Base-by-base conservation (phyloP, 2,888 invertebrate species). In the Allygus modestus region DNA sequence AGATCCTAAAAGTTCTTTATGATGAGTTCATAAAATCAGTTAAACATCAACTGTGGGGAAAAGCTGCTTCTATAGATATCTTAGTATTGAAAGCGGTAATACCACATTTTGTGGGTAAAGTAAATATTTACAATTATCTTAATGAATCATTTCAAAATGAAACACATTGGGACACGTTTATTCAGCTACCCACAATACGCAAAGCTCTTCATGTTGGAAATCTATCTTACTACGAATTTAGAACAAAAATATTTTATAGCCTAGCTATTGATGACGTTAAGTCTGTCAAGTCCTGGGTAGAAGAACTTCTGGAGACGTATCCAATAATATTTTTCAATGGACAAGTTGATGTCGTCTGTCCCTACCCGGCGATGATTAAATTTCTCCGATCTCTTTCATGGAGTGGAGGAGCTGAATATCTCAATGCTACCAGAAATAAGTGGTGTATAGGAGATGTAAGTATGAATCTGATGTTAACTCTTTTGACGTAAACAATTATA, bases 281-380 rank as follows among this genome's bases (percentile, higher is more conserved):
- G 95, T 97, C 95, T 93, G 94, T 96, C 9, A 95, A 96, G 9
- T 93, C 93, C 0, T 94, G 94, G 93, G 91, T 96, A 83, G 91
- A 93, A 0, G 94, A 95, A 88, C 90, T 97, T 0, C 89, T 96
- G 0, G 91, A 93, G 46, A 90, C 93, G 0, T 95, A 95, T 88
- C 92, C 92, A 89, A 93, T 97, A 17, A 92, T 97, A 75, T 93
- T 97, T 86, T 98, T 97, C 90, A 97, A 95, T 89, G 98, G 98
- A 0, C 97, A 98, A n/a, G 89, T 90, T 98, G 87, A 98, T 98
- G 90, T 95, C 98, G n/a, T 96, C 98, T 0, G 96, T 97, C 90
- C 96, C 97, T 0, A 89, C 96, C 91, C 87, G 86, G n/a, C n/a
- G n/a, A n/a, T n/a, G n/a, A n/a, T n/a, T n/a, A n/a, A n/a, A n/a